Conservation (phyloP, 2,113 vertebrate species). For the Austrofundulus limnaeus region DNA sequence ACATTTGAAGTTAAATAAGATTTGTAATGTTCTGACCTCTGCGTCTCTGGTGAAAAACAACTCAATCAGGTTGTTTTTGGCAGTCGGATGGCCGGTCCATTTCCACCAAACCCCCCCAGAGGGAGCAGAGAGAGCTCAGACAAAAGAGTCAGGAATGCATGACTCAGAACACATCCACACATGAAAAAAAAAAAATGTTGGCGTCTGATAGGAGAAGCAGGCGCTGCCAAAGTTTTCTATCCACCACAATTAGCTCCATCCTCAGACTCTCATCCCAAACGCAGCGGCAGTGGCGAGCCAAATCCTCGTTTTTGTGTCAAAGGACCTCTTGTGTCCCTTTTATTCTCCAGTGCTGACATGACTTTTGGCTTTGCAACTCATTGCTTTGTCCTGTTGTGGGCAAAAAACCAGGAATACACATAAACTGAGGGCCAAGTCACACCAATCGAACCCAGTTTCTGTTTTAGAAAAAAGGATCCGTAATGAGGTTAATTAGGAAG, state of each 20-base stretch:
- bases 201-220: slow-evolving; percentile 62
- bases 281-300: slow-evolving; percentile 57
- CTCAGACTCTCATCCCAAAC: slow-evolving; percentile 58
- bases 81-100: slow-evolving; percentile 59
- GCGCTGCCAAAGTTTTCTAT: slow-evolving; percentile 70
- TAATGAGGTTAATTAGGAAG: slow-evolving; percentile 15
- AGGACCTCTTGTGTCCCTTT: slow-evolving; percentile 52
- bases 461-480: background rate
- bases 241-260: slow-evolving; percentile 72
- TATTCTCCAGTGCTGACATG: slow-evolving; percentile 44
- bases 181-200: slow-evolving; percentile 39
- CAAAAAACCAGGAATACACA: slow-evolving; percentile 9
- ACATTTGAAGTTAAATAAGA: slow-evolving; percentile 77
- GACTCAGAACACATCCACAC: slow-evolving; percentile 18
- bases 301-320: slow-evolving; percentile 64
- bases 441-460: background rate
- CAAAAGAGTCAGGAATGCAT: slow-evolving; percentile 47
- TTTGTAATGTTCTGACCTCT: slow-evolving; percentile 83
- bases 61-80: slow-evolving; percentile 74
- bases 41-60: slow-evolving; percentile 48
- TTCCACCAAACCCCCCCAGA: slow-evolving; percentile 61
- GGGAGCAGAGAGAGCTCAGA: slow-evolving; percentile 41
- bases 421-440: slow-evolving; percentile 5
- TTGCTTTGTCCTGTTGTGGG: slow-evolving; percentile 21
- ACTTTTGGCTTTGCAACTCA: slow-evolving; percentile 29